phyloP scores from a whole-genome alignment of 2,797 vertebrate species.

The Takifugu ocellatus region DNA sequence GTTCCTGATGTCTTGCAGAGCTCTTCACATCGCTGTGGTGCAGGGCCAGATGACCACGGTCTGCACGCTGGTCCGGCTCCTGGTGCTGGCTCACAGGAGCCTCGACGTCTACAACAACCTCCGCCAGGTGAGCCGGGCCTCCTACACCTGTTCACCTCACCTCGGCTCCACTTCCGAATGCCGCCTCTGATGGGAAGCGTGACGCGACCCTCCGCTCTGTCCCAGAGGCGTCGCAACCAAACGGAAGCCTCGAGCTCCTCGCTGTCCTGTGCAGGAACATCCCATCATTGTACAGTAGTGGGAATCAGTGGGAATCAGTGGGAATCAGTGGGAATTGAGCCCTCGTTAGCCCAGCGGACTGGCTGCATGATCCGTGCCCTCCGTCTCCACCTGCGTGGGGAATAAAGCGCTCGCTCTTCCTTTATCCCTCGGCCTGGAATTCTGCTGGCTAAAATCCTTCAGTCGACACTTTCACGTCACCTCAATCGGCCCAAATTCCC shows the following conservation, averaged over 20 bases:
- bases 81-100: slow-evolving; percentile 63
- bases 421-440: too few species aligned
- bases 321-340: too few species aligned
- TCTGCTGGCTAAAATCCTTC: too few species aligned
- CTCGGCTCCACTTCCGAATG: slow-evolving; percentile 1
- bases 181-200: not conserved
- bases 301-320: too few species aligned
- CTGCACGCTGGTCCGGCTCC: slow-evolving; percentile 67
- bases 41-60: slow-evolving; percentile 71
- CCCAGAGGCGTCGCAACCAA: slow-evolving; percentile 13
- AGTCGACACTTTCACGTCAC: too few species aligned
- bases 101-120: slow-evolving; percentile 87
- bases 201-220: slow-evolving; percentile 1
- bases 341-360: too few species aligned
- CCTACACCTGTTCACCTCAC: too few species aligned
- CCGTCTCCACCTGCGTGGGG: too few species aligned
- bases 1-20: slow-evolving; percentile 59
- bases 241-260: slow-evolving; percentile 61
- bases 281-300: slow-evolving; percentile 34
- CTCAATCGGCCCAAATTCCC: too few species aligned
- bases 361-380: too few species aligned
- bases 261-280: slow-evolving; percentile 30
- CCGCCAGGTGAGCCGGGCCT: slow-evolving; percentile 75
- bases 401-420: too few species aligned
- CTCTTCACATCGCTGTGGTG: slow-evolving; percentile 89